Conservation (phyloP, 2,888 invertebrate genomes). For the Parascotia fuliginaria region DNA sequence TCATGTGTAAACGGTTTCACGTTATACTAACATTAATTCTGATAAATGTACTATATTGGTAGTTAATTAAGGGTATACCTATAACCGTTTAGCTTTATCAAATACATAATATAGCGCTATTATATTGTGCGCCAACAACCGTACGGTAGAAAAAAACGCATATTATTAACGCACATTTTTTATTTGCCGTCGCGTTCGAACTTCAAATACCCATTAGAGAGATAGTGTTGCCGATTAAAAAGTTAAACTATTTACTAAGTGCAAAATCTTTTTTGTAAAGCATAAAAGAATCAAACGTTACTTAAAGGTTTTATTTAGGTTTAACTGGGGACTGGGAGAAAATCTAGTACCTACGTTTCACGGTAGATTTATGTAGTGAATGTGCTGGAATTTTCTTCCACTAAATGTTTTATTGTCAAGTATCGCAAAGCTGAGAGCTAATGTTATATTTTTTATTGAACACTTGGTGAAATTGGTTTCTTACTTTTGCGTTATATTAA, state of each 20-base stretch:
- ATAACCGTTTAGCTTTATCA: neutral
- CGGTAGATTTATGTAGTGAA: slow-evolving; percentile 30
- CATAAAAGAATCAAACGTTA: slow-evolving; percentile 24
- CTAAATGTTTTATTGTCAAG: slow-evolving; percentile 16
- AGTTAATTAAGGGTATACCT: neutral
- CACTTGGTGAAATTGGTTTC: too few species aligned
- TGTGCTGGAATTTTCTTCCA: slow-evolving; percentile 27
- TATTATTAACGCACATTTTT: too few species aligned
- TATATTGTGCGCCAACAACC: slow-evolving; percentile 16
- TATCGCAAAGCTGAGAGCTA: slow-evolving; percentile 11
- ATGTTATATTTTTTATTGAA: slow-evolving; percentile 2
- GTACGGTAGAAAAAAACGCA: slow-evolving; percentile 5
- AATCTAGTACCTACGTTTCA: slow-evolving; percentile 34
- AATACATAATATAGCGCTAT: slow-evolving; percentile 3
- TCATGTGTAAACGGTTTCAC: slow-evolving; percentile 24
- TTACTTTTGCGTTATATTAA: too few species aligned
- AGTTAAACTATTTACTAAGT: slow-evolving; percentile 8
- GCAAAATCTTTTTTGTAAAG: slow-evolving; percentile 16
- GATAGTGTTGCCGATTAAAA: slow-evolving; percentile 32
- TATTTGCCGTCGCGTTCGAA: slow-evolving; percentile 15
- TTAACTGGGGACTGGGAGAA: slow-evolving; percentile 17
- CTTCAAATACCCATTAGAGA: slow-evolving; percentile 27
- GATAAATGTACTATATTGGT: neutral
- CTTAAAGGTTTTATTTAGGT: slow-evolving; percentile 22
- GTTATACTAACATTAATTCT: slow-evolving; percentile 3